These are phyloP conservation scores for Gambusia affinis DNA, from an alignment of 2,113 vertebrate genomes.

Conservation along the genomic window DNA sequence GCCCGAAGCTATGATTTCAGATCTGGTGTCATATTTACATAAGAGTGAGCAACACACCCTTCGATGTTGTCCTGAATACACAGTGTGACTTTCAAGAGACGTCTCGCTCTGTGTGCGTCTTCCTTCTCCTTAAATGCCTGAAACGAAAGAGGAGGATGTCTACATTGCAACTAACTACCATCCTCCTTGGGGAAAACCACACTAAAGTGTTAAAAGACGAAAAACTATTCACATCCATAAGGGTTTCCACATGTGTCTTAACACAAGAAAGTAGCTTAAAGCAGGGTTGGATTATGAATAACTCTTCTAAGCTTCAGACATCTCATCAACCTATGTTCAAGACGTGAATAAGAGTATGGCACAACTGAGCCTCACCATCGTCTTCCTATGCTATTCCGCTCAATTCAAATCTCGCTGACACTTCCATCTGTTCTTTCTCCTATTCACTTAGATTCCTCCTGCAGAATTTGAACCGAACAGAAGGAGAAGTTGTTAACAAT, in stretches of 20 bases:
- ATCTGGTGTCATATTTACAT: slow-evolving; percentile 44
- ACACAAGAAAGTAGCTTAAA: neutral
- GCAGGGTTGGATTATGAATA: too few relatives aligned
- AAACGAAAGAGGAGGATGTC: slow-evolving; percentile 19
- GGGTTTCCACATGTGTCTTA: neutral
- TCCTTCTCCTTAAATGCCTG: slow-evolving; percentile 31
- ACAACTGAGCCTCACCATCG: too few relatives aligned
- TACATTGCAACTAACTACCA: slow-evolving; percentile 68
- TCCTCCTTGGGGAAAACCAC: slow-evolving; percentile 53
- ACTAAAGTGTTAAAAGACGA: slow-evolving; percentile 53
- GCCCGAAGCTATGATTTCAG: slow-evolving; percentile 25
- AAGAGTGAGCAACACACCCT: slow-evolving; percentile 31
- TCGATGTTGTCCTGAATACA: slow-evolving; percentile 16
- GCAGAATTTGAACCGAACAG: too few relatives aligned
- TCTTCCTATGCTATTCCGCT: too few relatives aligned
- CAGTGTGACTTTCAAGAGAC: slow-evolving; percentile 22
- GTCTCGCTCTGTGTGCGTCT: slow-evolving; percentile 4
- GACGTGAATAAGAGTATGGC: too few relatives aligned
- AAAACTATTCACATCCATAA: slow-evolving; percentile 35
- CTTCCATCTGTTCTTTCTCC: too few relatives aligned
- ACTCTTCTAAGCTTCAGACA: too few relatives aligned
- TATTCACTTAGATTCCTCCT: too few relatives aligned
- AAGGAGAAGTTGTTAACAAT: too few relatives aligned
- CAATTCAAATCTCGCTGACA: too few relatives aligned
- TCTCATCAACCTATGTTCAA: neutral